These are phyloP conservation scores for Hippopotamyrus pictus DNA, from an alignment of 2,797 vertebrate species.

Conservation along the genomic window DNA sequence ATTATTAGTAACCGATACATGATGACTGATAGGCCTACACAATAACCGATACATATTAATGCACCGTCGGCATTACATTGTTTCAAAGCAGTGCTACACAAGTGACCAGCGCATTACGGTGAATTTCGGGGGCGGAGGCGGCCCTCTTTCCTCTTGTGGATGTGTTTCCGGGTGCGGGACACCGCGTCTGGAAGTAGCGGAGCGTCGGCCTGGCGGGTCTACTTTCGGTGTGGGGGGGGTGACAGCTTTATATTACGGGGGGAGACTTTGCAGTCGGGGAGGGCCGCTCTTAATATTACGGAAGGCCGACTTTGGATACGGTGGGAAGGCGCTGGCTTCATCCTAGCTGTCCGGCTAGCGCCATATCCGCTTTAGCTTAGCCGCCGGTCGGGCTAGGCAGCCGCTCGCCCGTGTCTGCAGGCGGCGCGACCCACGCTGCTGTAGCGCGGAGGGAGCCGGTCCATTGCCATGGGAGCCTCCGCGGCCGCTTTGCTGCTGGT, in stretches of 20 bases:
- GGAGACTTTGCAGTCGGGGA: not conserved
- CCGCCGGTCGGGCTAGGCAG: not conserved
- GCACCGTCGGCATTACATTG: not conserved
- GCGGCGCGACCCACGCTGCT: not conserved
- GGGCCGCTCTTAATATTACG: not conserved
- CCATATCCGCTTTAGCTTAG: not conserved
- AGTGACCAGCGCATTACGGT: not conserved
- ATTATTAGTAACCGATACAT: not conserved
- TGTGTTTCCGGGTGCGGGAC: constrained; percentile 49
- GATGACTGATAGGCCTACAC: not conserved
- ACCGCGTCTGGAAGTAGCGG: constrained; percentile 13
- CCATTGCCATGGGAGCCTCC: constrained; percentile 34
- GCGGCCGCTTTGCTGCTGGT: constrained; percentile 30
- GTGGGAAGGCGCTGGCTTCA: not conserved
- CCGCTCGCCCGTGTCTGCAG: not conserved
- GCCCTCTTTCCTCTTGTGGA: not conserved
- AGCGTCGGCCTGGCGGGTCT: not conserved
- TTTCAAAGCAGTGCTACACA: not conserved
- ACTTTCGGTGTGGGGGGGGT: not conserved
- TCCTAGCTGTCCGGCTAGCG: not conserved
- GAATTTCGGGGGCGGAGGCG: not conserved
- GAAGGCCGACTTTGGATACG: not conserved
- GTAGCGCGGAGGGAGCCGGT: not conserved
- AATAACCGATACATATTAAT: not conserved
- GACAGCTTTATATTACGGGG: not conserved